Base-by-base conservation (phyloP, 2,888 invertebrate genomes). In the Eilema griseolum region DNA sequence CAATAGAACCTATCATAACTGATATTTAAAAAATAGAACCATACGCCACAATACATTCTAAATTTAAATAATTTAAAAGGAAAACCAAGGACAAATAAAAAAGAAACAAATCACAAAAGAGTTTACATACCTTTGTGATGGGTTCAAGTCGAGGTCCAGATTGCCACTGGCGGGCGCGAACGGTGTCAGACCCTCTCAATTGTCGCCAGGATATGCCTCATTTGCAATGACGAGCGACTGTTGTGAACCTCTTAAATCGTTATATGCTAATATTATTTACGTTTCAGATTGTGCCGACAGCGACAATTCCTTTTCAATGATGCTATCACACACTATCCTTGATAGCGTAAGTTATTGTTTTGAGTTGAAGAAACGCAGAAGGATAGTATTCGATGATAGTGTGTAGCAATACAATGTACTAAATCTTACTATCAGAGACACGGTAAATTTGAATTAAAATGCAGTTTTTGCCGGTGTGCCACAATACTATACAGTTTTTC, bases 121-220 rank as follows among this genome's bases (percentile, higher is more conserved):
- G 68, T 62, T 69, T 37, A 33, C 66, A 63, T 66, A 78, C 78
- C 78, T 78, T 75, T 75, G 75, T 74, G 78, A 66, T 75, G 62
- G 64, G 66, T 73, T 68, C 73, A 70, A 75, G 80, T 80, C 83
- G 82, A 77, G 82, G 74, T 77, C 77, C 86, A 79, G 84, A 76
- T 69, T 81, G 77, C 73, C 84, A 88, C 87, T 86, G 88, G 69
- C 69, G 70, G 67, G 73, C 69, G 75, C 75, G 46, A 63, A 66
- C 76, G 76, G 75, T 81, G 77, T 68, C 79, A 71, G 86, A 82
- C 86, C 83, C 79, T 84, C 85, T 77, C 93, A 93, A 93, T 94
- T 93, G 90, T 67, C 76, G 71, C 81, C 94, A 94, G 94, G 94
- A 95, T 94, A 89, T 89, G 75, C 75, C 90, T 89, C 83, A 89